These are phyloP conservation scores for Listronotus oregonensis DNA, from an alignment of 1,140 invertebrate species.

Conservation along the genomic window DNA sequence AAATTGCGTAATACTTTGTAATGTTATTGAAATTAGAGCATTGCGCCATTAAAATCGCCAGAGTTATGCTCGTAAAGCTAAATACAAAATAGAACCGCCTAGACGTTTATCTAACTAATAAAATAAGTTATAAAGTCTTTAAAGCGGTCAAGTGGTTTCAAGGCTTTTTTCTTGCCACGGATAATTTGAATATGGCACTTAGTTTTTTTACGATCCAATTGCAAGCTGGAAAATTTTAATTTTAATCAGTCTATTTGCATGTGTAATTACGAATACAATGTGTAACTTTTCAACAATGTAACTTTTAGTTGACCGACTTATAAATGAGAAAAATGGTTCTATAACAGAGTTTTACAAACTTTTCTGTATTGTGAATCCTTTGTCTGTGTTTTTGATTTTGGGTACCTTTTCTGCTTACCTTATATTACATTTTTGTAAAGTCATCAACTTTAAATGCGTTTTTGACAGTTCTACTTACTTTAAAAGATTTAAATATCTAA, in stretches of 20 bases:
- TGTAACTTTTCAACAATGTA: too few species aligned
- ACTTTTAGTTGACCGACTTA: too few species aligned
- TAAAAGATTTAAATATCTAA: too few species aligned
- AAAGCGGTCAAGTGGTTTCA: constrained; percentile 15
- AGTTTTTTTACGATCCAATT: constrained; percentile 4
- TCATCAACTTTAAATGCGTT: too few species aligned
- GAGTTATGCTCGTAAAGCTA: background rate
- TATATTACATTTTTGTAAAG: too few species aligned
- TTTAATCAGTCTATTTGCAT: background rate
- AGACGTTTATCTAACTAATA: constrained; percentile 5
- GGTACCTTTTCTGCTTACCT: too few species aligned
- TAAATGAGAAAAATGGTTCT: too few species aligned
- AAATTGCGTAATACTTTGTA: background rate
- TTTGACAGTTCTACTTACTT: too few species aligned
- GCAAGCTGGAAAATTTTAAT: background rate
- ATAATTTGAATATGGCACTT: constrained; percentile 10
- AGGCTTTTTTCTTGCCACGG: constrained; percentile 8
- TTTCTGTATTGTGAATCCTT: too few species aligned
- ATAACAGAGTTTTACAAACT: too few species aligned
- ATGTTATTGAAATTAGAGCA: constrained; percentile 1
- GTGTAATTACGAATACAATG: too few species aligned
- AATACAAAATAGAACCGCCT: constrained; percentile 1
- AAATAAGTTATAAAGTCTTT: background rate
- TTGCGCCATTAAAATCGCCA: background rate
- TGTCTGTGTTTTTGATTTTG: too few species aligned